phyloP scores from a whole-genome alignment of 2,888 invertebrate genomes.

The Hyposoter didymator region DNA sequence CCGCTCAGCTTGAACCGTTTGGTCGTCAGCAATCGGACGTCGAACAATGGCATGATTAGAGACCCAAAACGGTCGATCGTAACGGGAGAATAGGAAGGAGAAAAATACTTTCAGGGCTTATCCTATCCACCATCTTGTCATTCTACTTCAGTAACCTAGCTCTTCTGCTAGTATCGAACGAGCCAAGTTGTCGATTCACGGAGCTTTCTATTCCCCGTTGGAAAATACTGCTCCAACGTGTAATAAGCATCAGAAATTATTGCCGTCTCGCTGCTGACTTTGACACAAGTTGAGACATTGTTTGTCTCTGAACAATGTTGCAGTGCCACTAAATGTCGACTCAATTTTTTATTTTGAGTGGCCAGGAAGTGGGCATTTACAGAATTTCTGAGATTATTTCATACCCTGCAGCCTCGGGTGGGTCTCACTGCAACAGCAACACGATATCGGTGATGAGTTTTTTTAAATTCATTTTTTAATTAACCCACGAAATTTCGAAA shows the following conservation, averaged over 20 bases:
- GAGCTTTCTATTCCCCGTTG: constrained; percentile 7
- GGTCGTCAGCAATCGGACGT: constrained; percentile 72
- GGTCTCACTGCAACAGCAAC: too few relatives aligned
- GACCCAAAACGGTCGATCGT: constrained; percentile 75
- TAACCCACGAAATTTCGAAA: not conserved
- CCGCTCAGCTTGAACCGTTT: constrained; percentile 55
- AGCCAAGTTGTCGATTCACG: constrained; percentile 30
- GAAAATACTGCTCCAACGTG: constrained; percentile 30
- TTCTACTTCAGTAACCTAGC: constrained; percentile 20
- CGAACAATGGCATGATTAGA: constrained; percentile 80
- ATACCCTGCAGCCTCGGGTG: not conserved
- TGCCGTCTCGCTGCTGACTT: constrained; percentile 63
- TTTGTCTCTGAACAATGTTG: constrained; percentile 63
- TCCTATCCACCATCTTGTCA: constrained; percentile 25
- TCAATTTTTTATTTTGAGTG: not conserved
- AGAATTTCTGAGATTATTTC: not conserved
- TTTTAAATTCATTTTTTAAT: too few relatives aligned
- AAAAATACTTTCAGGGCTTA: constrained; percentile 40
- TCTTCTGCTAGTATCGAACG: constrained; percentile 42
- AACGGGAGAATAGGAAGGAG: constrained; percentile 46
- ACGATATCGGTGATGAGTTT: too few relatives aligned
- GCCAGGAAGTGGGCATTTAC: not conserved
- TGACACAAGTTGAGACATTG: not conserved
- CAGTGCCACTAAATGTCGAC: constrained; percentile 40
- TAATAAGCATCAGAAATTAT: constrained; percentile 72